These are phyloP conservation scores for Atrichornis clamosus DNA, from an alignment of 2,113 vertebrate genomes.

Conservation along the genomic window DNA sequence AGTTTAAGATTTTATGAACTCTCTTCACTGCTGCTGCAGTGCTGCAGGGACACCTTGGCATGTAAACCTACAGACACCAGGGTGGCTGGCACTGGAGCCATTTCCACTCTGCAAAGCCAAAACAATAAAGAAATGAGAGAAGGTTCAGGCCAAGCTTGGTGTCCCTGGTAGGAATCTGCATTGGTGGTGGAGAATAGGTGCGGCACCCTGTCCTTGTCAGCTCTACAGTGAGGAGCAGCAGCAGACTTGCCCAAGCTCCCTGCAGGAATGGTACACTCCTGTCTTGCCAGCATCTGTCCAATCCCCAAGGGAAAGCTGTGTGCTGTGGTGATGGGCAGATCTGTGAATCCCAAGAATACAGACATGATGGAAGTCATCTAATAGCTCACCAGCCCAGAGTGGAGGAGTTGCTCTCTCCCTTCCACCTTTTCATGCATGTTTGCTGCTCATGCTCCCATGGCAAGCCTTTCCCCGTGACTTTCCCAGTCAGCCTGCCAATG, in stretches of 20 bases:
- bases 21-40: not conserved
- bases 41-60: not conserved
- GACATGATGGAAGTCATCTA: not conserved
- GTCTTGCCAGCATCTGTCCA: not conserved
- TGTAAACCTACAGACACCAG: not conserved
- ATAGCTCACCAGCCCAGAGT: not conserved
- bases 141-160: not conserved
- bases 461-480: not conserved
- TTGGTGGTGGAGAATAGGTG: not conserved
- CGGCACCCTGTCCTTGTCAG: not conserved
- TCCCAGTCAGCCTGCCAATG: not conserved
- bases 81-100: not conserved
- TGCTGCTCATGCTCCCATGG: not conserved
- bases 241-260: not conserved
- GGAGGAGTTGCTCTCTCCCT: not conserved
- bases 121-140: not conserved
- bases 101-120: not conserved
- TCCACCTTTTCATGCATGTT: not conserved
- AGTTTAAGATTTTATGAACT: not conserved
- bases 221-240: not conserved
- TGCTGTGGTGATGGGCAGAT: not conserved
- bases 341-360: not conserved
- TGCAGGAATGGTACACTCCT: not conserved
- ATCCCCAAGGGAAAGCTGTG: fast-evolving
- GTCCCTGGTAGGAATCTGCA: not conserved